Evolutionary conservation across 2,113 vertebrate genomes (phyloP).

Genomic region (Rhynchomys soricoides): DNA sequence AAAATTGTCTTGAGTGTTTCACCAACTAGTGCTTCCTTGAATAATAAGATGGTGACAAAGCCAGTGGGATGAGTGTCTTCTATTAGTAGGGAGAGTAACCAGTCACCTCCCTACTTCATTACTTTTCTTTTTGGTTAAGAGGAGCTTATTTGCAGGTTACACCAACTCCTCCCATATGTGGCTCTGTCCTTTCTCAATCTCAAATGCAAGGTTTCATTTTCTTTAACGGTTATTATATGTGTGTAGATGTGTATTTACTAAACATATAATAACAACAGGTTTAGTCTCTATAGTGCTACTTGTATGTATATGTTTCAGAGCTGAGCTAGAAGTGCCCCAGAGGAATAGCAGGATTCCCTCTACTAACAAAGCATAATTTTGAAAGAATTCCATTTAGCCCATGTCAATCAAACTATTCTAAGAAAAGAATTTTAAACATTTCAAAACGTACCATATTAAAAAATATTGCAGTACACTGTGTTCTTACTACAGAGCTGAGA

Average conservation of each 20-base stretch:
- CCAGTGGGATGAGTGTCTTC: background rate
- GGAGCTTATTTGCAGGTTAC: background rate
- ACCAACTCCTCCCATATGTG: background rate
- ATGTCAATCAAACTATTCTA: background rate
- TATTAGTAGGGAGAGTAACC: background rate
- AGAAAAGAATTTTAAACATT: background rate
- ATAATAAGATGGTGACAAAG: background rate
- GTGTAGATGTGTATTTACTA: background rate
- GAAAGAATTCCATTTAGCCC: background rate
- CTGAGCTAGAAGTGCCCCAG: background rate
- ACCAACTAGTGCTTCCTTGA: background rate
- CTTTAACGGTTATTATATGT: background rate
- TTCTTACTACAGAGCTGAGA: background rate
- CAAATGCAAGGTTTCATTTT: background rate
- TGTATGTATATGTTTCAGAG: background rate
- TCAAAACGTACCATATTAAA: background rate
- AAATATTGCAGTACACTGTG: background rate
- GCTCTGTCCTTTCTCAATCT: background rate
- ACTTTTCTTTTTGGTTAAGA: background rate
- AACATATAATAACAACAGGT: background rate
- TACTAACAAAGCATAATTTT: background rate
- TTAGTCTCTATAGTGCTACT: background rate
- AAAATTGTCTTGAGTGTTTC: background rate
- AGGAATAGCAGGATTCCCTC: background rate
- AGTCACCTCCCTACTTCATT: background rate